phyloP scores from a whole-genome alignment of 2,888 invertebrate genomes.

The Nipponacmea schrenckii region DNA sequence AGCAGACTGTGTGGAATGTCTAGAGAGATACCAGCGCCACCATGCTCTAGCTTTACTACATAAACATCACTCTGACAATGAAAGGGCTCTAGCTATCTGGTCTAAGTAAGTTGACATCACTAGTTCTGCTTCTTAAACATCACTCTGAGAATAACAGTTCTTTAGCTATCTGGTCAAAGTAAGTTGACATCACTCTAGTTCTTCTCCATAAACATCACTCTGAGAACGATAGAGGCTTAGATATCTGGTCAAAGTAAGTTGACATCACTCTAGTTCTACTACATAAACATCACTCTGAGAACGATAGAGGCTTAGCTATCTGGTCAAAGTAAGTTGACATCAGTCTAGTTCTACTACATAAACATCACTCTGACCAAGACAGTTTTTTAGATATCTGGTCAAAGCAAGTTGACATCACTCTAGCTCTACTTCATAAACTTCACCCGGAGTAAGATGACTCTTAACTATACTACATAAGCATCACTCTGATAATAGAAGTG shows the following conservation, averaged over 20 bases:
- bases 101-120: conserved; percentile 60
- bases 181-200: conserved; percentile 55
- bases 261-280: conserved; percentile 58
- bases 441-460: conserved; percentile 66
- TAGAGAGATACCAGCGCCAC: conserved; percentile 64
- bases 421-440: conserved; percentile 67
- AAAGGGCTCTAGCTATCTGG: conserved; percentile 69
- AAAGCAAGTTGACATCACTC: conserved; percentile 60
- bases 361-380: conserved; percentile 65
- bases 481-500: conserved; percentile 65
- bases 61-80: conserved; percentile 64
- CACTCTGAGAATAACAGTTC: conserved; percentile 68
- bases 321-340: conserved; percentile 66
- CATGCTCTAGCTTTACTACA: conserved; percentile 69
- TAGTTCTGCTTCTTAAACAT: conserved; percentile 67
- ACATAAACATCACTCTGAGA: conserved; percentile 64
- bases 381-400: conserved; percentile 69
- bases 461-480: conserved; percentile 67
- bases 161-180: conserved; percentile 68
- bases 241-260: conserved; percentile 67
- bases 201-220: conserved; percentile 66
- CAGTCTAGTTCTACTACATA: conserved; percentile 64
- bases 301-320: conserved; percentile 67
- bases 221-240: conserved; percentile 68
- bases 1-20: conserved; percentile 67